A percentile compares a stretch with the other conserved stretches of the same genome.
Conservation (phyloP, 2,113 vertebrate genomes). For the Meriones unguiculatus region DNA sequence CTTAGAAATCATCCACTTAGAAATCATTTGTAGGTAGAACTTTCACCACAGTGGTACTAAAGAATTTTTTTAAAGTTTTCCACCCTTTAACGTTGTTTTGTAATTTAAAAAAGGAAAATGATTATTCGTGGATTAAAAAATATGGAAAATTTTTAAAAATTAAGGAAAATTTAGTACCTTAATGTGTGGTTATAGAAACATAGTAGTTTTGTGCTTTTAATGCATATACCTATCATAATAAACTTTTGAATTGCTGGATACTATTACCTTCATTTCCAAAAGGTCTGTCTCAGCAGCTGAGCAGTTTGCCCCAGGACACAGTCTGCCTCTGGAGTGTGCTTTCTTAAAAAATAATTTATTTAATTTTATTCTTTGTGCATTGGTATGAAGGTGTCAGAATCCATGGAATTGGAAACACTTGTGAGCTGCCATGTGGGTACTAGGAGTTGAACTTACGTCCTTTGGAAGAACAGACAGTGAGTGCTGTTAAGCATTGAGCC, state of each 20-base stretch:
- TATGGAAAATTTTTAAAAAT: slow-evolving; percentile 6
- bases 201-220: background rate
- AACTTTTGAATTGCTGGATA: slow-evolving; percentile 12
- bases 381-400: too few relatives aligned
- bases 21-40: background rate
- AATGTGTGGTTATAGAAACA: background rate
- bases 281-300: background rate
- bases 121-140: slow-evolving; percentile 39
- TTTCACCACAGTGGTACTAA: slow-evolving; percentile 2
- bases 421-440: too few relatives aligned
- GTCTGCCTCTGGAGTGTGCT: background rate
- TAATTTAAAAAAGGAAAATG: slow-evolving; percentile 43
- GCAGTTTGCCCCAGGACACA: background rate
- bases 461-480: too few relatives aligned
- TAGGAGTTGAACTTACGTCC: too few relatives aligned
- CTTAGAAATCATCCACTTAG: background rate
- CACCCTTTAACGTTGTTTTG: background rate
- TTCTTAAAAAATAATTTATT: background rate
- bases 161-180: background rate
- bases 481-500: too few relatives aligned
- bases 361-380: too few relatives aligned
- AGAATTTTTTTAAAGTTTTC: slow-evolving; percentile 21
- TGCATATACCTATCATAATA: background rate
- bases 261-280: slow-evolving; percentile 22
- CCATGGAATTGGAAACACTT: too few relatives aligned